Evolutionary conservation across 2,113 vertebrate species (phyloP).

Genomic region (Dasyornis broadbenti): DNA sequence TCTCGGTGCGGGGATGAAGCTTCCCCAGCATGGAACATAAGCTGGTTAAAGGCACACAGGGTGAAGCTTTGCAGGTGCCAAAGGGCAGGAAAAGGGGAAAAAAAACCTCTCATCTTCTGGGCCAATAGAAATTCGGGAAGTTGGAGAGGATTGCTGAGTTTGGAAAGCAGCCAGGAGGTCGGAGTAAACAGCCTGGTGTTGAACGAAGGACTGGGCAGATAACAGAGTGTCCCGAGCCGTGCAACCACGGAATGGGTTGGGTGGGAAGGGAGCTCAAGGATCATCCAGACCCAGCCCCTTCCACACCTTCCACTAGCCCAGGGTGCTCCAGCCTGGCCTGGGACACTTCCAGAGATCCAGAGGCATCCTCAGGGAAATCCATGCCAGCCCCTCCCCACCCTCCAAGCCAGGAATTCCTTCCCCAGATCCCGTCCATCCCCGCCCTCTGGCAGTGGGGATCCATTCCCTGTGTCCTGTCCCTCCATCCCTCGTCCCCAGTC

Average conservation of each 20-base stretch:
- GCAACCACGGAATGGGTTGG: neutral
- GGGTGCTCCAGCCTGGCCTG: fast-evolving
- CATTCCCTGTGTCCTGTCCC: neutral
- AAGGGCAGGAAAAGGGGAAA: neutral
- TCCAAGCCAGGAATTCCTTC: neutral
- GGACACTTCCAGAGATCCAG: neutral
- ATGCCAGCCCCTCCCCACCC: neutral
- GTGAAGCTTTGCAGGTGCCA: neutral
- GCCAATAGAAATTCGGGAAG: neutral
- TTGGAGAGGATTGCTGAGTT: neutral
- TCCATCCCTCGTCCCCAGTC: neutral
- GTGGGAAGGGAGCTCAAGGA: neutral
- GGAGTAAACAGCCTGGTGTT: neutral
- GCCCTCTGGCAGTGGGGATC: fast-evolving
- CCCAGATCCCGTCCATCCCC: fast-evolving
- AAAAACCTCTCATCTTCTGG: neutral
- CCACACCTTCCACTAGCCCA: neutral
- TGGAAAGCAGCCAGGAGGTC: neutral
- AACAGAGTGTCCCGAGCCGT: fast-evolving
- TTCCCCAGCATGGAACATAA: neutral
- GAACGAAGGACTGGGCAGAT: neutral
- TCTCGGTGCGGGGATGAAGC: neutral
- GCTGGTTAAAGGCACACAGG: neutral
- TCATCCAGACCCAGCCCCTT: neutral
- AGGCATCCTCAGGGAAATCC: neutral